A percentile compares a stretch with the other conserved stretches of the same genome.
These are phyloP conservation scores for Megaustenia siamemsis DNA, from an alignment of 2,888 invertebrate genomes.

Conservation along the genomic window DNA sequence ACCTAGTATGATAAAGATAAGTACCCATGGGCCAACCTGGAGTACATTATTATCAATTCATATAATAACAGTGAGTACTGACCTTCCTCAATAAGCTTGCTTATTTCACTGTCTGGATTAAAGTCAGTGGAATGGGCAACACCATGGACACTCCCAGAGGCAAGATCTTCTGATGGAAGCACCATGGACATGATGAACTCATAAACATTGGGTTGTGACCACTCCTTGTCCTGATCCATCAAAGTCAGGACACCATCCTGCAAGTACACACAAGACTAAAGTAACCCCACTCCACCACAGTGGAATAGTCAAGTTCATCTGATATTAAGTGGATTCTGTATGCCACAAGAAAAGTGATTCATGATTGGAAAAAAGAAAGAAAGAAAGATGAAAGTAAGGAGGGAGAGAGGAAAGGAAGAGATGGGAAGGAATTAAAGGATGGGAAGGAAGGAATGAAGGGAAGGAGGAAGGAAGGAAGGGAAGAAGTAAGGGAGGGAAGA, in stretches of 20 bases:
- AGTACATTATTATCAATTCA: background rate
- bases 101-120: background rate
- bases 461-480: too few relatives aligned
- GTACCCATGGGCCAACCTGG: too few relatives aligned
- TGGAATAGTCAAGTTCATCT: too few relatives aligned
- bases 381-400: too few relatives aligned
- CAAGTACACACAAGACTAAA: background rate
- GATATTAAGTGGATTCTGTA: too few relatives aligned
- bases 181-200: conserved; percentile 25
- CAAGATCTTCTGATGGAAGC: background rate
- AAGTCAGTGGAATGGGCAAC: background rate
- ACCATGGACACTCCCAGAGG: background rate
- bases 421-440: background rate
- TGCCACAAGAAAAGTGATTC: background rate
- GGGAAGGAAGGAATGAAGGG: background rate
- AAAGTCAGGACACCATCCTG: conserved; percentile 41
- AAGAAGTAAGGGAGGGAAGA: too few relatives aligned
- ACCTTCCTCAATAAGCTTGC: background rate
- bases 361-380: background rate
- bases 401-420: too few relatives aligned
- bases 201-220: conserved; percentile 22
- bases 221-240: conserved; percentile 19
- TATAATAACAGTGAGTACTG: background rate
- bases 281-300: too few relatives aligned
- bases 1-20: too few relatives aligned